Percentiles rank a stretch among this genome's conserved stretches.
phyloP scores from a whole-genome alignment of 2,888 invertebrate genomes.

The Epinotia brunnichana region DNA sequence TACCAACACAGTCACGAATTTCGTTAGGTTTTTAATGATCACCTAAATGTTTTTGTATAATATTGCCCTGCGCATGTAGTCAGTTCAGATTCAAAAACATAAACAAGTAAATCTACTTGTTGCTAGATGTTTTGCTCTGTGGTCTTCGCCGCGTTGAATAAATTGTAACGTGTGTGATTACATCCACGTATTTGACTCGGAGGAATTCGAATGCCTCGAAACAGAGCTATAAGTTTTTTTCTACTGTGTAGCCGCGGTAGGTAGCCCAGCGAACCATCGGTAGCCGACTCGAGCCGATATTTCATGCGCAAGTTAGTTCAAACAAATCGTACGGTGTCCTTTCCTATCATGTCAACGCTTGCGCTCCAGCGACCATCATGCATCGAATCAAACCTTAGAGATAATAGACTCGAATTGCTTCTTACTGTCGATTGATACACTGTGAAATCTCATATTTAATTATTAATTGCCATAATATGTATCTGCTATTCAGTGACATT shows the following conservation, averaged over 20 bases:
- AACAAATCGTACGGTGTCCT: constrained; percentile 83
- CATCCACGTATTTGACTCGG: constrained; percentile 78
- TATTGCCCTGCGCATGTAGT: neutral
- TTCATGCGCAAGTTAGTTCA: constrained; percentile 81
- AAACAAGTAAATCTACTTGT: constrained; percentile 5
- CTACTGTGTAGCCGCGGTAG: constrained; percentile 76
- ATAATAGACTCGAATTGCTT: constrained; percentile 31
- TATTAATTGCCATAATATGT: neutral
- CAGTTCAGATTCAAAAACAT: neutral
- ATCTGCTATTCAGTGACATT: neutral
- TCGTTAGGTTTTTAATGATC: neutral
- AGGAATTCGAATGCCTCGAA: constrained; percentile 78
- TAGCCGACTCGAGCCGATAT: constrained; percentile 76
- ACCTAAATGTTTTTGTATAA: neutral
- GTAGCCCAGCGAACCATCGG: constrained; percentile 82
- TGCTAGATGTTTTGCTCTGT: constrained; percentile 1
- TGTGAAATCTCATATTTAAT: neutral
- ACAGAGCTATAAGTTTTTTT: constrained; percentile 70
- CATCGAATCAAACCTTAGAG: constrained; percentile 45
- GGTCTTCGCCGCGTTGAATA: constrained; percentile 56
- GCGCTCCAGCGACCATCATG: constrained; percentile 62
- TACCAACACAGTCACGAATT: neutral
- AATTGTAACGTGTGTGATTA: constrained; percentile 80
- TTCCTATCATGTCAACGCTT: constrained; percentile 71
- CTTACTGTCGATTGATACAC: neutral